These are phyloP conservation scores for Synanthedon formicaeformis DNA, from an alignment of 2,888 invertebrate genomes.

Conservation along the genomic window DNA sequence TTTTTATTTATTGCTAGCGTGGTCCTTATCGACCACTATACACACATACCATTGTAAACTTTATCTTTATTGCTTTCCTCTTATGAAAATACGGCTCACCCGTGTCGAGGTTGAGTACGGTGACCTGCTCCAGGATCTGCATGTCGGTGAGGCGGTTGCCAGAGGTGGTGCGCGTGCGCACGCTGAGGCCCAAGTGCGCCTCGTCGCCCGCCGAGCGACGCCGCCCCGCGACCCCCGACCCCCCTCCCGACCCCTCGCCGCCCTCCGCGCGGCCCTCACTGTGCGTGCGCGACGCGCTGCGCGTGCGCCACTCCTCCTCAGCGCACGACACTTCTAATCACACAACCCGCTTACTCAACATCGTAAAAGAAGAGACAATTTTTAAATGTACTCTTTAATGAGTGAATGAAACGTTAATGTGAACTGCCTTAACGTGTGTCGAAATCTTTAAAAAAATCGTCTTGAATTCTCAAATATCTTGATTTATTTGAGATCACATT, in stretches of 20 bases:
- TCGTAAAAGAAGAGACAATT: too few species aligned
- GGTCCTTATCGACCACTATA: too few species aligned
- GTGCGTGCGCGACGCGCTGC: slow-evolving; percentile 72
- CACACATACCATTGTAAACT: too few species aligned
- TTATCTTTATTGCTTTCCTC: too few species aligned
- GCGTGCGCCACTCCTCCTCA: slow-evolving; percentile 62
- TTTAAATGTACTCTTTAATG: too few species aligned
- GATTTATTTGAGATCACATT: too few species aligned
- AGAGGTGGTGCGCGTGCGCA: slow-evolving; percentile 86
- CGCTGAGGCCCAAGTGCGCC: slow-evolving; percentile 77
- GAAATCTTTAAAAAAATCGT: too few species aligned
- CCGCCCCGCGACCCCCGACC: slow-evolving; percentile 54
- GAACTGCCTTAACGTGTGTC: too few species aligned
- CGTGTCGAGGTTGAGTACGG: slow-evolving; percentile 83
- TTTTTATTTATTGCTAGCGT: not conserved
- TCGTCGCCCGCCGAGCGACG: slow-evolving; percentile 89
- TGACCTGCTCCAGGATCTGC: slow-evolving; percentile 93
- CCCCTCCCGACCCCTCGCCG: slow-evolving; percentile 16
- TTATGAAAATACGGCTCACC: slow-evolving; percentile 23
- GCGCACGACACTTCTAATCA: slow-evolving; percentile 33
- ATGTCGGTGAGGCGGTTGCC: slow-evolving; percentile 89
- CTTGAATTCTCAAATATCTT: too few species aligned
- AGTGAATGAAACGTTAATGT: too few species aligned
- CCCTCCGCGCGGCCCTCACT: slow-evolving; percentile 55
- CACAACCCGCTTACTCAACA: slow-evolving; percentile 39